Conservation (phyloP, 2,797 vertebrate genomes). For the Muscicapa comitata region DNA sequence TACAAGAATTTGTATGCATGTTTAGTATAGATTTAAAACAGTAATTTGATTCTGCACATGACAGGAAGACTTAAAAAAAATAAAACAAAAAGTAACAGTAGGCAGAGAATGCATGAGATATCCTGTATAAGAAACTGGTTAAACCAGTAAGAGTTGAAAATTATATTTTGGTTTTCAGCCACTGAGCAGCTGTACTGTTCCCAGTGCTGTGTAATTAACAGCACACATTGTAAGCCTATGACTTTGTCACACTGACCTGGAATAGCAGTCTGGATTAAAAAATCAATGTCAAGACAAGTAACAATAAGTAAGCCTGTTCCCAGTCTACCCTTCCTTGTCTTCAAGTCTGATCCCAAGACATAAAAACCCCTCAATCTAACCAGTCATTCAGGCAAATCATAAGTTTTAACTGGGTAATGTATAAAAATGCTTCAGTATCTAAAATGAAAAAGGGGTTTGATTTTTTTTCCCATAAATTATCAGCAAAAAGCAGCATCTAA, state of each 20-base stretch:
- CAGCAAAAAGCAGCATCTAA: neutral
- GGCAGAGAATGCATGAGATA: neutral
- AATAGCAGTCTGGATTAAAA: neutral
- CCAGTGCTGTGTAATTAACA: neutral
- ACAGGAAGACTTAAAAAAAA: neutral
- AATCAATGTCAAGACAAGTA: neutral
- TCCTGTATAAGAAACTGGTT: neutral
- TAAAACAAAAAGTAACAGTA: neutral
- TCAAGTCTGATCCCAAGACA: neutral
- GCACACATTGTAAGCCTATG: neutral
- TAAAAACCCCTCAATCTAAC: neutral
- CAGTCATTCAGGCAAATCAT: neutral
- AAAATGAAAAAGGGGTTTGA: neutral
- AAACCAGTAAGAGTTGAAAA: neutral
- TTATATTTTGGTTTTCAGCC: neutral
- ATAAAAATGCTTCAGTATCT: neutral
- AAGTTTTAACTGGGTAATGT: neutral
- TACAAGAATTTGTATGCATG: neutral
- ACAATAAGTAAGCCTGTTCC: neutral
- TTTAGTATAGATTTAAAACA: neutral
- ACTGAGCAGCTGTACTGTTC: neutral
- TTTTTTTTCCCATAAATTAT: neutral
- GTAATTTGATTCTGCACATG: neutral
- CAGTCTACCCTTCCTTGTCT: neutral
- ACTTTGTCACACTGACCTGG: neutral